Base-by-base conservation (phyloP, 92 coral and sea anemone genomes). In the Umimayanthus chanpuru region DNA sequence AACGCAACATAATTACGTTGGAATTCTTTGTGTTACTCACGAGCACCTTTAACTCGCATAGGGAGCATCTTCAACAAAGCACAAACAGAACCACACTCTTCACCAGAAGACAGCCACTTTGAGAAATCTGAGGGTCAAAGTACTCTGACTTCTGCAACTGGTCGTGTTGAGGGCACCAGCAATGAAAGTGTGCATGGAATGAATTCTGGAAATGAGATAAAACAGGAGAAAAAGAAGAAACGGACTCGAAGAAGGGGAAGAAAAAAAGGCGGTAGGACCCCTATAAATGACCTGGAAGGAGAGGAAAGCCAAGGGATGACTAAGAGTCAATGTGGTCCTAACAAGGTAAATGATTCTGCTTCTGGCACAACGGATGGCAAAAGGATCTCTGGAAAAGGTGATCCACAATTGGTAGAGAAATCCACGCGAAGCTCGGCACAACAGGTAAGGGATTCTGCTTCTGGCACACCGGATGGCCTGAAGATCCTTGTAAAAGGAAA, bases 191-290 rank as follows among this genome's bases (percentile, higher is more conserved):
- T 12, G 55, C 53, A 26, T 21, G 78, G 70, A 28, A 6, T 15
- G n/a, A 83, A 44, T 12, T 68, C 67, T 16, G 39, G 43, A 78
- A 70, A 83, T 70, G 78, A 70, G 12, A 47, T 32, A 18, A 61
- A 26, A 70, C 87, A 68, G 55, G 87, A 47, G 44, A 83, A 82
- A 18, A 82, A 49, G 77, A 83, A 83, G 39, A 83, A 21, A 30
- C 78, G 87, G 25, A 67, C 65, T 47, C 77, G 87, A 44, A 67
- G 87, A 68, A 67, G 78, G 36, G 40, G 64, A n/a, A 41, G 87
- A 44, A 29, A 49, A 30, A 83, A 38, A 21, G 87, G 87, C 0
- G 5, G 40, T 1, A 83, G 21, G 41, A 44, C 40, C 39, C 23
- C 87, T 0, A 41, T 28, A 26, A 30, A 67, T 83, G 78, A 70